Conservation (phyloP, 2,797 vertebrate species). For the Diplodus sargus region DNA sequence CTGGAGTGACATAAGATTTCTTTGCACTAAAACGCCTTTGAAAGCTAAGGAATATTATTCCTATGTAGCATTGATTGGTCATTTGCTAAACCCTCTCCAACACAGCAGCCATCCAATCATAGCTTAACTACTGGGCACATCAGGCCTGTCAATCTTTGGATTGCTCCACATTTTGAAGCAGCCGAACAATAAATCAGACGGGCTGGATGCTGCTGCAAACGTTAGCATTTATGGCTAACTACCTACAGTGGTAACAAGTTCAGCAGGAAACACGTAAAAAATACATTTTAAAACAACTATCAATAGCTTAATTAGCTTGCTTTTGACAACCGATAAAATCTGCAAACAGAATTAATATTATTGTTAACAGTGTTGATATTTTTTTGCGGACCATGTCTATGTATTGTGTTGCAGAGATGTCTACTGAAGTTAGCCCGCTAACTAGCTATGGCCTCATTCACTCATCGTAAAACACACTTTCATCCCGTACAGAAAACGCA, state of each 20-base stretch:
- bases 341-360: no score
- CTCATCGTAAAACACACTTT: no score
- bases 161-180: not conserved
- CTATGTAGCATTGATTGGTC: not conserved
- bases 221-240: not conserved
- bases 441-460: no score
- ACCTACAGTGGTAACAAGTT: not conserved
- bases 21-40: constrained; percentile 12
- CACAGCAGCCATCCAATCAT: not conserved
- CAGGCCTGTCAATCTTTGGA: not conserved
- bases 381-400: no score
- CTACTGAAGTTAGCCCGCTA: no score
- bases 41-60: not conserved
- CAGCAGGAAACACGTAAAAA: no score
- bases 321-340: no score
- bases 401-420: no score
- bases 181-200: not conserved
- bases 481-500: no score
- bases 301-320: no score
- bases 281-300: no score
- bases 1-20: not conserved
- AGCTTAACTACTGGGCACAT: not conserved
- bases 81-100: not conserved
- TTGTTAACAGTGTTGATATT: no score
- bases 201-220: not conserved